Conservation (phyloP, 1,140 invertebrate species). For the Aporrectodea caliginosa region DNA sequence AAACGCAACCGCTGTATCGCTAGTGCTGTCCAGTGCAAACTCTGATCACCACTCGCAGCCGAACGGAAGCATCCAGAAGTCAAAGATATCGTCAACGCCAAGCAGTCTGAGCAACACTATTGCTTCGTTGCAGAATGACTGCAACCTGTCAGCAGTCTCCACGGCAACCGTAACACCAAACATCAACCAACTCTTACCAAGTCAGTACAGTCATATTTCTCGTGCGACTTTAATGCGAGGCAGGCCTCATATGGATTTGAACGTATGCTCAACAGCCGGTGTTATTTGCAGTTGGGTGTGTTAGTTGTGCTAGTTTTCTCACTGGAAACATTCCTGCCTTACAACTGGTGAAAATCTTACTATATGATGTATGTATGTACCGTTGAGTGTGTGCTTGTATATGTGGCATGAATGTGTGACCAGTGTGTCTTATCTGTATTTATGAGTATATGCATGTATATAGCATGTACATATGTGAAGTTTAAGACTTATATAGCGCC, state of each 20-base stretch:
- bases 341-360: no score
- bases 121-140: not conserved
- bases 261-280: no score
- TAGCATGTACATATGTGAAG: no score
- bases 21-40: slow-evolving; percentile 55
- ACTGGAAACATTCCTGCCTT: no score
- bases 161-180: slow-evolving; percentile 35
- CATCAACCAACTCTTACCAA: slow-evolving; percentile 50
- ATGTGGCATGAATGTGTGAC: no score
- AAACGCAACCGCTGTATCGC: not conserved
- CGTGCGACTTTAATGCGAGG: not conserved
- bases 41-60: slow-evolving; percentile 10
- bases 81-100: not conserved
- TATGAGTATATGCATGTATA: no score
- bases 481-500: no score
- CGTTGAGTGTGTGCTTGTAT: not conserved
- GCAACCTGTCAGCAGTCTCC: slow-evolving; percentile 9
- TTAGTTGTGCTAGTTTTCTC: no score
- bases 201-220: slow-evolving; percentile 36
- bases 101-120: not conserved
- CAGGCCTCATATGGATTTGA: not conserved
- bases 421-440: no score
- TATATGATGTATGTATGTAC: not conserved
- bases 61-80: not conserved
- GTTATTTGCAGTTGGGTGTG: no score